These are phyloP conservation scores for Hemitrygon akajei DNA, from an alignment of 2,797 vertebrate species.

Conservation along the genomic window DNA sequence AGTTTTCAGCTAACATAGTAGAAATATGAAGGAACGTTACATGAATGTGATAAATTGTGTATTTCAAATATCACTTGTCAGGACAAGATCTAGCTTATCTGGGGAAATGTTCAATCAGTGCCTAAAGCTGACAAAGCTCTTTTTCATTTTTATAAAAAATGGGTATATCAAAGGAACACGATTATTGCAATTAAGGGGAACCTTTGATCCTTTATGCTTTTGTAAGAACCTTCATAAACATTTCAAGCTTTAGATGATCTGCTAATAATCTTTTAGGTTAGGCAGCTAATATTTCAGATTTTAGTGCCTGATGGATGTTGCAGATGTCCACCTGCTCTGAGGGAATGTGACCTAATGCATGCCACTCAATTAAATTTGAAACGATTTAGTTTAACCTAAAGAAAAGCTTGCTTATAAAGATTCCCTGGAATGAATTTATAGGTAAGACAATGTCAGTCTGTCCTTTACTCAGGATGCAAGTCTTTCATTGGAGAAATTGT, in stretches of 20 bases:
- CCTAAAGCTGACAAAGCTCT: neutral
- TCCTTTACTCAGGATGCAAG: neutral
- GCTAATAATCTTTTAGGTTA: neutral
- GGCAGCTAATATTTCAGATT: slow-evolving; percentile 28
- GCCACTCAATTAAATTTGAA: slow-evolving; percentile 1
- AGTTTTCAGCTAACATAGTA: neutral
- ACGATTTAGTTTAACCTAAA: neutral
- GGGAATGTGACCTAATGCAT: slow-evolving; percentile 19
- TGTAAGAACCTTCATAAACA: neutral
- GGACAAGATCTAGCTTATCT: neutral
- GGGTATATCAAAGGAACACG: slow-evolving; percentile 28
- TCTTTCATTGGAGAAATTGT: neutral
- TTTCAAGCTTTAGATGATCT: slow-evolving; percentile 4
- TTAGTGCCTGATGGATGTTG: slow-evolving; percentile 17
- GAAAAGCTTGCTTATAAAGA: neutral
- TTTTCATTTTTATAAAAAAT: neutral
- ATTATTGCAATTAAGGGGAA: slow-evolving; percentile 18
- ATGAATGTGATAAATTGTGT: neutral
- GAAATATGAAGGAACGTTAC: neutral
- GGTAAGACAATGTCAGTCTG: neutral
- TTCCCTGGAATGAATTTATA: neutral
- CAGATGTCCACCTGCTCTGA: slow-evolving; percentile 20
- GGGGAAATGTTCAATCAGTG: neutral
- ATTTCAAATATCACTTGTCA: neutral
- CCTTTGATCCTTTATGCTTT: neutral